Evolutionary conservation across 2,888 invertebrate genomes (phyloP).

Genomic region (Helicoverpa assulta): DNA sequence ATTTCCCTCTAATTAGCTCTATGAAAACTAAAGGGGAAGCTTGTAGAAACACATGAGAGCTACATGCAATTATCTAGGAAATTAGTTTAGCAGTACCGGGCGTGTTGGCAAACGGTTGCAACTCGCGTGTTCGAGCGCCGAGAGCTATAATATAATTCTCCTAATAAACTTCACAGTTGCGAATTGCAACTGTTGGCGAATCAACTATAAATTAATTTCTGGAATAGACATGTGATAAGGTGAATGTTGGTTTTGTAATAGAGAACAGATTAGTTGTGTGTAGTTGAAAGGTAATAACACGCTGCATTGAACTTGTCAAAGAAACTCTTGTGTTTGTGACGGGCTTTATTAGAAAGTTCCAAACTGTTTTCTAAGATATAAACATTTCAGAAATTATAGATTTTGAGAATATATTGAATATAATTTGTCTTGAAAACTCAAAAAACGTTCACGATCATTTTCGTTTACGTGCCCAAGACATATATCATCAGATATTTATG

Average conservation of each 20-base stretch:
- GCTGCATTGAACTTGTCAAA: background rate
- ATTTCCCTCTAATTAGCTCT: background rate
- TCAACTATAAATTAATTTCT: slow-evolving; percentile 15
- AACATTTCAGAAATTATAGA: no score
- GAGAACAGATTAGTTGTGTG: background rate
- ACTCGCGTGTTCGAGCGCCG: slow-evolving; percentile 16
- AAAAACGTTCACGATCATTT: no score
- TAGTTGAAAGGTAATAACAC: background rate
- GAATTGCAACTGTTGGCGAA: slow-evolving; percentile 27
- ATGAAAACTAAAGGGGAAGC: background rate
- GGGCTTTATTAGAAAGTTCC: background rate
- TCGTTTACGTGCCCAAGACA: no score
- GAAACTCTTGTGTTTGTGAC: background rate
- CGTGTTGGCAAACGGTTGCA: slow-evolving; percentile 23
- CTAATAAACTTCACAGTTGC: slow-evolving; percentile 21
- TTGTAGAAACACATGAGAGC: background rate
- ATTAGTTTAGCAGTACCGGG: background rate
- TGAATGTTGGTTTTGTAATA: slow-evolving; percentile 7
- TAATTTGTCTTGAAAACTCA: background rate
- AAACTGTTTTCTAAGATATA: background rate
- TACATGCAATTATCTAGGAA: background rate
- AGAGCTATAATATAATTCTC: background rate
- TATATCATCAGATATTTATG: no score
- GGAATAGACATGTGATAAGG: background rate
- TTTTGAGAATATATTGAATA: no score